phyloP scores from a whole-genome alignment of 2,113 vertebrate species.

The Trachemys scripta region DNA sequence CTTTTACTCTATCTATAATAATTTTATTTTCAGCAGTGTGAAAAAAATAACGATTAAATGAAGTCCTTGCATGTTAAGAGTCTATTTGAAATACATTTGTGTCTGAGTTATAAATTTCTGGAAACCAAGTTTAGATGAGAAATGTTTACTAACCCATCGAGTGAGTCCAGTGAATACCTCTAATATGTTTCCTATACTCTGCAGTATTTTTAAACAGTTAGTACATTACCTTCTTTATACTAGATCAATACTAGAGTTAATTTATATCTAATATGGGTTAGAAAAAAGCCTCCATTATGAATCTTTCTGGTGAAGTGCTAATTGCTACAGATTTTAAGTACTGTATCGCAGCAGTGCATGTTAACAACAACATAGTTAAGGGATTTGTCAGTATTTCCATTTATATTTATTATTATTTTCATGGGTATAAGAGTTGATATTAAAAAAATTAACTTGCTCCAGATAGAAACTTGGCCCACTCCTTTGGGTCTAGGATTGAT shows the following conservation, averaged over 20 bases:
- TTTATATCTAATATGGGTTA: neutral
- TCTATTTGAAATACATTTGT: slow-evolving; percentile 2
- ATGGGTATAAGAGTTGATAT: neutral
- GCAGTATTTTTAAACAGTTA: slow-evolving; percentile 20
- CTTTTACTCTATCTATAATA: neutral
- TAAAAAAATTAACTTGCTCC: neutral
- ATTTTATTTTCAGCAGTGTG: neutral
- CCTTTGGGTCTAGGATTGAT: neutral
- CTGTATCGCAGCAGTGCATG: neutral
- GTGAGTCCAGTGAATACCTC: neutral
- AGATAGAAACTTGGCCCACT: neutral
- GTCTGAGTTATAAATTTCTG: neutral
- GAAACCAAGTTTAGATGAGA: neutral
- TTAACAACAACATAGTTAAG: neutral
- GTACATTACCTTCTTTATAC: neutral
- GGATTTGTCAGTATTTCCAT: neutral
- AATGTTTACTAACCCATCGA: neutral
- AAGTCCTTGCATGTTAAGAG: neutral
- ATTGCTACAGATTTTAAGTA: neutral
- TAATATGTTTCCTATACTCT: neutral
- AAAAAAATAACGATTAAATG: neutral
- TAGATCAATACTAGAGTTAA: slow-evolving; percentile 1
- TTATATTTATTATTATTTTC: slow-evolving; percentile 25
- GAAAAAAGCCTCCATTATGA: neutral
- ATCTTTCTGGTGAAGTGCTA: neutral